Conservation (phyloP, 2,888 invertebrate genomes). For the Coleophora deauratella region DNA sequence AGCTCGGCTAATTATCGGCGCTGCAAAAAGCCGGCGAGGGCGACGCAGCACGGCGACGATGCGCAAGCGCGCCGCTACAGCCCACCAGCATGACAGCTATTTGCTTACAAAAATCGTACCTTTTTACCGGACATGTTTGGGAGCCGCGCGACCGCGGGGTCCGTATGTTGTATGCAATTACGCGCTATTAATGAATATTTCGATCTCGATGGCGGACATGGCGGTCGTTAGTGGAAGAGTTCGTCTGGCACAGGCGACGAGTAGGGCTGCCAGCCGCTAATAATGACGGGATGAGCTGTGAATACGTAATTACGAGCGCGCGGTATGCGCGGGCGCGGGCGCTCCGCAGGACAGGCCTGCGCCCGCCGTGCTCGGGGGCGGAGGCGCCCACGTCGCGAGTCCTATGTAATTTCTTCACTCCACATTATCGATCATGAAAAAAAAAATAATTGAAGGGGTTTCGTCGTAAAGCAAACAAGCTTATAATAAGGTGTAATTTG, state of each 20-base stretch:
- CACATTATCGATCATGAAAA: slow-evolving; percentile 70
- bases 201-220: slow-evolving; percentile 35
- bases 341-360: slow-evolving; percentile 8
- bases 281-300: slow-evolving; percentile 31
- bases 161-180: slow-evolving; percentile 45
- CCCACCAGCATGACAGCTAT: slow-evolving; percentile 45
- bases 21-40: slow-evolving; percentile 42
- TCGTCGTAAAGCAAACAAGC: slow-evolving; percentile 74
- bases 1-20: slow-evolving; percentile 55
- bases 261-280: slow-evolving; percentile 28
- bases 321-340: slow-evolving; percentile 8
- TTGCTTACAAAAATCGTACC: slow-evolving; percentile 36
- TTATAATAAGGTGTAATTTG: slow-evolving; percentile 75
- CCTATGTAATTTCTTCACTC: slow-evolving; percentile 69
- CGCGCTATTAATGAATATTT: slow-evolving; percentile 52
- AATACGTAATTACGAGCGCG: slow-evolving; percentile 27
- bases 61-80: slow-evolving; percentile 47
- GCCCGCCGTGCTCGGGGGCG: slow-evolving; percentile 34
- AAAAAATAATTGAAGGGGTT: slow-evolving; percentile 71
- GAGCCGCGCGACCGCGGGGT: slow-evolving; percentile 38
- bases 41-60: slow-evolving; percentile 21
- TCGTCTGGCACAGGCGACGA: slow-evolving; percentile 13
- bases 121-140: slow-evolving; percentile 45
- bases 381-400: slow-evolving; percentile 58
- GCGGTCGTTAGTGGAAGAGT: slow-evolving; percentile 44